Evolutionary conservation across 2,888 invertebrate species (phyloP), one percentile per base, ranked within the genome.

Genomic region (Agonopterix arenella): DNA sequence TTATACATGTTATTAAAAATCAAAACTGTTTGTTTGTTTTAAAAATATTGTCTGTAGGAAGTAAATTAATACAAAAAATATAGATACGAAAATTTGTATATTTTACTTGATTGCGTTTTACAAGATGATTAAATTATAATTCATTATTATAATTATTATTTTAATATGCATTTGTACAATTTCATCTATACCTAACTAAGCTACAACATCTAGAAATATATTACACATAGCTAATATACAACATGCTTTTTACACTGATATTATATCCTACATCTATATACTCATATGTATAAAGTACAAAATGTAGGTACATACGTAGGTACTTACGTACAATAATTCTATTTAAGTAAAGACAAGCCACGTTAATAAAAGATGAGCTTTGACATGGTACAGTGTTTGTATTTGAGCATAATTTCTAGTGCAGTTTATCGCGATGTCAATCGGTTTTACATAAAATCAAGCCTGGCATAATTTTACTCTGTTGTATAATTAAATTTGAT

Each of bases 51-150:
- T 28, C 28, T 28, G 28, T 28, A 28, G 28, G 4, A 7, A 4
- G 40, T 40, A 7, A 48, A 50, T 44, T 41, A 44, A 60, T 69
- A 66, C 60, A 62, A 71, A 86, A 13, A n/a, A 8, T 43, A 36
- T 51, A 78, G 73, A 76, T 82, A 88, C 73, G 81, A 89, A 89
- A 88, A 80, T 80, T 48, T 88, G 85, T 88, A 86, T 89, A 88
- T 84, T 85, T 85, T 81, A 85, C 74, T 85, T 84, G 80, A 84
- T 86, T 81, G 86, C 83, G 83, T 88, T 88, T 89, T 88, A 88
- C 82, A 88, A 80, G 83, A 82, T 80, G 84, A 86, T 84, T 86
- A 84, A 85, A 79, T 86, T 84, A 84, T 76, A 80, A 70, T 79
- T 82, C 68, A 79, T 73, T 81, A 77, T 70, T 78, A 82, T 85